Base-by-base conservation (phyloP, 1,140 invertebrate species). In the Arion vulgaris region DNA sequence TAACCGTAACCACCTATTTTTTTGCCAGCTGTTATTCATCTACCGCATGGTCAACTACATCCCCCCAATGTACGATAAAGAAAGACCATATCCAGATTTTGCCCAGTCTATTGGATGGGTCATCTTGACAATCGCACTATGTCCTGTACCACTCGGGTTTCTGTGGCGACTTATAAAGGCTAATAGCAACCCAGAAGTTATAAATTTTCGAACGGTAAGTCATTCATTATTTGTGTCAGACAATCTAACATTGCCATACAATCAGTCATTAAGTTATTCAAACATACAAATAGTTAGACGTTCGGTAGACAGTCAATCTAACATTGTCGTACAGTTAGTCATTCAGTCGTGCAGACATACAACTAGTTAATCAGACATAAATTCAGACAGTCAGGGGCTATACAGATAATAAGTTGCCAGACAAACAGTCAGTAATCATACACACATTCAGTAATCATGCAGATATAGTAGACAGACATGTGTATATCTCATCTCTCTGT, bases 31-130 rank as follows among this genome's bases (percentile, higher is more conserved):
- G 15, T 75, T 87, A 78, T 87, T 86, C 68, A 78, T 86, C 53
- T 89, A 89, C 84, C 78, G 85, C 17, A 85, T 87, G 86, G 84
- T 85, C 26, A 78, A 84, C 15, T 89, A 88, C 57, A 80, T 45
- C 28, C 84, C 87, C 0, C 88, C 85, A 23, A 34, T 36, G 23
- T 86, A 86, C 45, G 84, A 84, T 11, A 32, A 86, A 23, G 82
- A 49, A 1, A 41, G 39, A 13, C 68, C 66, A 0, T 88, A 75
- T 79, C 87, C 88, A 17, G 28, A 75, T 15, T 98, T 96, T 96
- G 97, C 97, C 0, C 98, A 99, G 91, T 93, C 95, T 9, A 89
- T 99, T 36, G 98, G 98, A 0, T 98, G 97, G 96, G 88, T 94
- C 26, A 97, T 99, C 84, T 96, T 97, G 0, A 95, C 95, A 0